Evolutionary conservation across 2,113 vertebrate genomes (phyloP), one percentile per base, ranked within the genome.

Genomic region (Etheostoma cragini): DNA sequence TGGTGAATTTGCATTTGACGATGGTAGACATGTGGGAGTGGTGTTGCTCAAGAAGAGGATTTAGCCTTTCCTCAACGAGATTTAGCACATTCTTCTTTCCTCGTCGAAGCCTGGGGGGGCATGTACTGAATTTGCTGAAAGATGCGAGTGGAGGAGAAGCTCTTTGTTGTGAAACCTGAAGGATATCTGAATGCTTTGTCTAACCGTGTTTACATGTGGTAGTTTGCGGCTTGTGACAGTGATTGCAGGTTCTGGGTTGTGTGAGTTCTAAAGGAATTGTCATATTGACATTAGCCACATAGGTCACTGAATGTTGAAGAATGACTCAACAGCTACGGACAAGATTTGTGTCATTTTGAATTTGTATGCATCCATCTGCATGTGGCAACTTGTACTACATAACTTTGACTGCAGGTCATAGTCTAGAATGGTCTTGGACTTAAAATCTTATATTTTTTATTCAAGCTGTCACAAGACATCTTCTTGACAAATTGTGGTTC

Each of bases 21-120:
- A 66, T 86, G 74, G 74, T 81, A 81, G 80, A 90, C 58, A 38
- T 86, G 73, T 89, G 72, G 89, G 90, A 90, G 83, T 85, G 86
- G 82, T 90, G 83, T 86, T 89, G 78, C 85, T 82, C 73, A 88
- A 90, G 82, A 54, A 82, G 76, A 90, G 83, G 80, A 85, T 88
- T 91, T 91, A 84, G 74, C 50, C 71, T 92, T 92, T 90, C 84
- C 86, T 85, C 86, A 83, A 21, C 67, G 70, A 90, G 78, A 88
- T 87, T 83, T 81, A 82, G 83, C 86, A 87, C 89, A 91, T 91
- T 88, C 87, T 90, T 90, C 71, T 49, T 19, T 63, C 61, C 62
- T 72, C 50, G 76, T 82, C 66, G 30, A 74, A 92, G 88, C 90
- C 87, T 63, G 63, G 82, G 79, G 85, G 71, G 83, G 87, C 80